phyloP scores from a whole-genome alignment of 2,113 vertebrate species.

The Prolemur simus region DNA sequence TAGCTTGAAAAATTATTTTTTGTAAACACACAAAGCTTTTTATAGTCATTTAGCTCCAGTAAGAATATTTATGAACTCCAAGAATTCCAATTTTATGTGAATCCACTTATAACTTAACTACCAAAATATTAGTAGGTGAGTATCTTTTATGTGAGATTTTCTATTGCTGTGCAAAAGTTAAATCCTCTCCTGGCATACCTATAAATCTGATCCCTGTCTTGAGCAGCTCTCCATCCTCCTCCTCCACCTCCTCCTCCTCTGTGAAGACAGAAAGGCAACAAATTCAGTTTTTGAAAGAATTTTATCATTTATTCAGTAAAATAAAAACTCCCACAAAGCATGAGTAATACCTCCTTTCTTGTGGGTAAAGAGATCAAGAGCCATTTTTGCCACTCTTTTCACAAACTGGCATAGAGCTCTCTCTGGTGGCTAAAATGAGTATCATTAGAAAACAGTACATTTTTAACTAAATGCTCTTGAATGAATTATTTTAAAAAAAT shows the following conservation, averaged over 20 bases:
- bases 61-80: background rate
- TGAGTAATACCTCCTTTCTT: background rate
- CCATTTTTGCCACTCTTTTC: background rate
- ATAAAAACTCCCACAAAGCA: background rate
- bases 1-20: background rate
- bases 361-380: background rate
- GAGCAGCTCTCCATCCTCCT: conserved; percentile 87
- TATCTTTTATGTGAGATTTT: background rate
- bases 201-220: conserved; percentile 89
- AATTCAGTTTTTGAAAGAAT: background rate
- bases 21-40: background rate
- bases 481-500: background rate
- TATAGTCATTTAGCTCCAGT: background rate
- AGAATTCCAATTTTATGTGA: background rate
- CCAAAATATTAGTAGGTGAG: background rate
- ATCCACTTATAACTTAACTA: background rate
- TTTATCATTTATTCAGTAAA: background rate
- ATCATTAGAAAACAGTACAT: background rate
- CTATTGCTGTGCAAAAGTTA: background rate
- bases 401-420: background rate
- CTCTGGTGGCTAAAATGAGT: conserved; percentile 31
- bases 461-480: background rate
- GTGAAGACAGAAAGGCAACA: conserved; percentile 70
- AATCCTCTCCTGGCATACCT: conserved; percentile 76
- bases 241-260: conserved; percentile 85